Conservation (phyloP, 1,140 invertebrate genomes). For the Drosophila jambulina region DNA sequence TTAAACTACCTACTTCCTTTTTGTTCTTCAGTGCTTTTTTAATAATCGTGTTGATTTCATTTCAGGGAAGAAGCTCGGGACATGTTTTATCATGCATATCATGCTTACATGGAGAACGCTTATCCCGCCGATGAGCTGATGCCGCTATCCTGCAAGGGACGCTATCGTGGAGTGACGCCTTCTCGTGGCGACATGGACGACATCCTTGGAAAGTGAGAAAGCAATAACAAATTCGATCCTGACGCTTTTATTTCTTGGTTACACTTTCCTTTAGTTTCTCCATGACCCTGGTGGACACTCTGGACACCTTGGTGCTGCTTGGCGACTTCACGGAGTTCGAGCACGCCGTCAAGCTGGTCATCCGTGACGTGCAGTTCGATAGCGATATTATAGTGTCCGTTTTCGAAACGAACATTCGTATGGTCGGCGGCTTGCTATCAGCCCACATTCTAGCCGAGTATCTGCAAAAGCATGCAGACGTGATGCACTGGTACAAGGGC, state of each 20-base stretch:
- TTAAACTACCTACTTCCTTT: neutral
- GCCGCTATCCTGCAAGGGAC: slow-evolving; percentile 97
- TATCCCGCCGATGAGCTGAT: slow-evolving; percentile 99
- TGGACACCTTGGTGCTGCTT: slow-evolving; percentile 97
- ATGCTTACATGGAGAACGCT: slow-evolving; percentile 98
- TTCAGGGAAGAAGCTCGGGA: slow-evolving; percentile 89
- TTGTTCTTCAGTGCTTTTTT: neutral
- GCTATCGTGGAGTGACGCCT: slow-evolving; percentile 94
- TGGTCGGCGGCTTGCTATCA: slow-evolving; percentile 96
- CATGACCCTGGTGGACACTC: slow-evolving; percentile 96
- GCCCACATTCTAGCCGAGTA: slow-evolving; percentile 96
- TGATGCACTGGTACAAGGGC: slow-evolving; percentile 96
- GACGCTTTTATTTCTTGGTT: neutral
- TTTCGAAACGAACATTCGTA: slow-evolving; percentile 99
- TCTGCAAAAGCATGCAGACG: slow-evolving; percentile 90
- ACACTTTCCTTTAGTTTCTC: slow-evolving; percentile 92
- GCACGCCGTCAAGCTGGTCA: slow-evolving; percentile 93
- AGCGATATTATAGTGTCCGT: slow-evolving; percentile 98
- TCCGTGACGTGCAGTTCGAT: slow-evolving; percentile 95
- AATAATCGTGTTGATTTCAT: neutral
- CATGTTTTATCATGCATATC: slow-evolving; percentile 99
- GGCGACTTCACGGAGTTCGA: slow-evolving; percentile 98
- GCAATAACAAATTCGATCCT: neutral
- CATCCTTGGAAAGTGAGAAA: slow-evolving; percentile 96
- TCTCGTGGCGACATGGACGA: slow-evolving; percentile 98